A percentile compares a stretch with the other conserved stretches of the same genome.
Conservation (phyloP, 2,888 invertebrate species). For the Brenthis ino region DNA sequence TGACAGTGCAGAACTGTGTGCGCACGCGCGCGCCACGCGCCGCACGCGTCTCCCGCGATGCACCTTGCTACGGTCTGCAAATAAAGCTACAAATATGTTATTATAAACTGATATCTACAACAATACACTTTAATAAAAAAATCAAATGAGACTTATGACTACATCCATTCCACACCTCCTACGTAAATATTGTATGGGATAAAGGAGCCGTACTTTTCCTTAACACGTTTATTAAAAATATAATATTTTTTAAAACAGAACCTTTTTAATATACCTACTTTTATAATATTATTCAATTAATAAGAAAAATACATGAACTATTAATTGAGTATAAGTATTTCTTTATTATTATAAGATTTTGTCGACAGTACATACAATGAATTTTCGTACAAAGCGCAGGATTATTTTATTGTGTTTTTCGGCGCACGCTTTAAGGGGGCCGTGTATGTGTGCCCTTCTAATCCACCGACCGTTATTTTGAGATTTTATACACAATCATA, state of each 20-base stretch:
- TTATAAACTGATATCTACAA: not conserved
- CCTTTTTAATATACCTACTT: too few relatives aligned
- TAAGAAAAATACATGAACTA: too few relatives aligned
- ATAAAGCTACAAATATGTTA: not conserved
- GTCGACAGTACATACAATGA: constrained; percentile 48
- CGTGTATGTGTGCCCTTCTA: constrained; percentile 43
- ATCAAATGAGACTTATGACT: too few relatives aligned
- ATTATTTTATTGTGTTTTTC: constrained; percentile 78
- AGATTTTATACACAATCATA: constrained; percentile 35
- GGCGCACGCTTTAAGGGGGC: constrained; percentile 61
- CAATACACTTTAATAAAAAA: too few relatives aligned
- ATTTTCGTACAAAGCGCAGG: constrained; percentile 63
- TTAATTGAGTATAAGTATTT: not conserved
- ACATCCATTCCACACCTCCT: too few relatives aligned
- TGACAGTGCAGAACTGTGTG: constrained; percentile 69
- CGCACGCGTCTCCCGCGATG: constrained; percentile 46
- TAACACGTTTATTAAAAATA: too few relatives aligned
- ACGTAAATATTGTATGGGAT: too few relatives aligned
- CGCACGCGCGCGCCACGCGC: constrained; percentile 64
- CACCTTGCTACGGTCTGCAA: constrained; percentile 70
- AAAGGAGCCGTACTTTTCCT: too few relatives aligned
- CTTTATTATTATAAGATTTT: constrained; percentile 33
- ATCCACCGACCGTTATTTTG: constrained; percentile 46
- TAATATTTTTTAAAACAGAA: too few relatives aligned
- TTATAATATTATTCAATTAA: too few relatives aligned